Evolutionary conservation across 2,888 invertebrate species (phyloP).

Genomic region (Apamea sordens): DNA sequence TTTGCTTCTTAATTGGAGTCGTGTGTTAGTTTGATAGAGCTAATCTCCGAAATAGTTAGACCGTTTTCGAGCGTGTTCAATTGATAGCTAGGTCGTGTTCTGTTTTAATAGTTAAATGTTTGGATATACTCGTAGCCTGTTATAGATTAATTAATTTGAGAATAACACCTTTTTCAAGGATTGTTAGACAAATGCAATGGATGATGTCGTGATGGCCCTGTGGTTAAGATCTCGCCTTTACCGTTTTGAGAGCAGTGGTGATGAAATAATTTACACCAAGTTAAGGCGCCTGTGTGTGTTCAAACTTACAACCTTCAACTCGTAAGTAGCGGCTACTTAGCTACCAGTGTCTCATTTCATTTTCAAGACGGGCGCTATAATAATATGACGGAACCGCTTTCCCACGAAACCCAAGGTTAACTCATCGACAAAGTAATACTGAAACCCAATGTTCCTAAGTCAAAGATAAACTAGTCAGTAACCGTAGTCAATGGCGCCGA

Average conservation of each 20-base stretch:
- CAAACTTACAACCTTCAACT: too few species aligned
- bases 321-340: too few species aligned
- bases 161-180: neutral
- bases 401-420: too few species aligned
- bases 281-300: too few species aligned
- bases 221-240: neutral
- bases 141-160: neutral
- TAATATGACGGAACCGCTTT: too few species aligned
- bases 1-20: constrained; percentile 49
- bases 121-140: too few species aligned
- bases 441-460: neutral
- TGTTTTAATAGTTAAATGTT: neutral
- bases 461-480: neutral
- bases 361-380: too few species aligned
- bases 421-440: too few species aligned
- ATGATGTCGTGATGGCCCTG: neutral
- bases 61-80: constrained; percentile 6
- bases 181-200: neutral
- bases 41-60: constrained; percentile 52
- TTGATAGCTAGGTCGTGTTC: neutral
- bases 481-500: neutral
- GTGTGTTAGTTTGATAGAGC: constrained; percentile 49
- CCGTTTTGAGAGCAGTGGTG: too few species aligned
- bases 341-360: too few species aligned
- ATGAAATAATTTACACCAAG: too few species aligned